A percentile compares a stretch with the other conserved stretches of the same genome.
phyloP scores from a whole-genome alignment of 2,113 vertebrate species.

The Lepisosteus oculatus region DNA sequence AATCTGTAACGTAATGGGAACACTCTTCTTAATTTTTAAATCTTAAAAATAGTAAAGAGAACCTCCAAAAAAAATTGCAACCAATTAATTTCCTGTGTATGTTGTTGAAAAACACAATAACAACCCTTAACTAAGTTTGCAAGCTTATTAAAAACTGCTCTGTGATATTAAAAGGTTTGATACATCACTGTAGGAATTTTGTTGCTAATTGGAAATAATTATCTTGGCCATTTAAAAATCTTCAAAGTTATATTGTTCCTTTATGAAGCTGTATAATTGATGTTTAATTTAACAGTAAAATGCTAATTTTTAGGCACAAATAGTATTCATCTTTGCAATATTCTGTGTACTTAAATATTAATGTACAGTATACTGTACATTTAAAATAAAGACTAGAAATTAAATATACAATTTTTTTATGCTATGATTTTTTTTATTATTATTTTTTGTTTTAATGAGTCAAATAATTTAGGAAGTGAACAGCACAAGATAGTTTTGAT shows the following conservation, averaged over 20 bases:
- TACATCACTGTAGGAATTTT: conserved; percentile 45
- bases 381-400: conserved; percentile 47
- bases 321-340: conserved; percentile 44
- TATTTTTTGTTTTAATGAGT: conserved; percentile 40
- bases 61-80: conserved; percentile 6
- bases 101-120: background rate
- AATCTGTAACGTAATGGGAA: too few relatives aligned
- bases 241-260: conserved; percentile 48
- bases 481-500: background rate
- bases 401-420: conserved; percentile 37
- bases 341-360: conserved; percentile 54
- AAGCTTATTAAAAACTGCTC: conserved; percentile 23
- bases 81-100: conserved; percentile 10
- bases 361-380: conserved; percentile 30
- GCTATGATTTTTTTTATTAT: conserved; percentile 33
- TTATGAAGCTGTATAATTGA: conserved; percentile 49
- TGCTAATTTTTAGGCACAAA: conserved; percentile 50
- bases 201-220: conserved; percentile 57
- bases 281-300: conserved; percentile 59
- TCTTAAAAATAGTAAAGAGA: background rate
- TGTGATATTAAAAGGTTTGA: conserved; percentile 37
- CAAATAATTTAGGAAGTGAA: conserved; percentile 13
- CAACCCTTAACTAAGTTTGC: conserved; percentile 16
- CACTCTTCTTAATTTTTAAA: too few relatives aligned
- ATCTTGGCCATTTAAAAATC: conserved; percentile 39